phyloP scores from a whole-genome alignment of 2,113 vertebrate genomes.

The Sus scrofa region DNA sequence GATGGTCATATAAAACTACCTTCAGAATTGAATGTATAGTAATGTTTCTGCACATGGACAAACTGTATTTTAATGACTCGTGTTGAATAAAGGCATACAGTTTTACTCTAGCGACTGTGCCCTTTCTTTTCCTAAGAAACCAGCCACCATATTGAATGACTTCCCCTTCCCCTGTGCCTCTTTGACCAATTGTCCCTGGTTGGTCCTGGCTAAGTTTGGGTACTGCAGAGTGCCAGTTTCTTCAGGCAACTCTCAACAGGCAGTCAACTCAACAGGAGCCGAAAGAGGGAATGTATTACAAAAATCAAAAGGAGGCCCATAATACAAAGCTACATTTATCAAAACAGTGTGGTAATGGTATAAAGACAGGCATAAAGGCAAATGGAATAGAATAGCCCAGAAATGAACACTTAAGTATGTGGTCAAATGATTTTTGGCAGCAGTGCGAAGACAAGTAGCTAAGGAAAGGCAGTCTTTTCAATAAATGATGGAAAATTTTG shows the following conservation, averaged over 20 bases:
- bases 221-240: neutral
- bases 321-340: neutral
- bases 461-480: neutral
- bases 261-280: neutral
- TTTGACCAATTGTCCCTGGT: neutral
- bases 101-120: slow-evolving; percentile 53
- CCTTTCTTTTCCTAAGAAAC: slow-evolving; percentile 53
- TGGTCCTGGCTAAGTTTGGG: neutral
- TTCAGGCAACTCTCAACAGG: neutral
- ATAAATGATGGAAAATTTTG: neutral
- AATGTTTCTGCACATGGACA: slow-evolving; percentile 89
- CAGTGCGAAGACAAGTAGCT: neutral
- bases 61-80: slow-evolving; percentile 89
- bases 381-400: neutral
- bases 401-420: neutral
- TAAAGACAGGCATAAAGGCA: neutral
- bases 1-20: slow-evolving; percentile 80
- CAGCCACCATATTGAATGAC: neutral
- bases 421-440: neutral
- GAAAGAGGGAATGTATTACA: neutral
- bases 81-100: slow-evolving; percentile 84
- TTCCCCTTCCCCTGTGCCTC: neutral
- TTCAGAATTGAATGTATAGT: slow-evolving; percentile 90
- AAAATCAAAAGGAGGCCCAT: neutral
- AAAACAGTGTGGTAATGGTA: neutral